Percentiles rank a stretch among this genome's conserved stretches.
phyloP scores from a whole-genome alignment of 2,797 vertebrate species.

The Megalops cyprinoides region DNA sequence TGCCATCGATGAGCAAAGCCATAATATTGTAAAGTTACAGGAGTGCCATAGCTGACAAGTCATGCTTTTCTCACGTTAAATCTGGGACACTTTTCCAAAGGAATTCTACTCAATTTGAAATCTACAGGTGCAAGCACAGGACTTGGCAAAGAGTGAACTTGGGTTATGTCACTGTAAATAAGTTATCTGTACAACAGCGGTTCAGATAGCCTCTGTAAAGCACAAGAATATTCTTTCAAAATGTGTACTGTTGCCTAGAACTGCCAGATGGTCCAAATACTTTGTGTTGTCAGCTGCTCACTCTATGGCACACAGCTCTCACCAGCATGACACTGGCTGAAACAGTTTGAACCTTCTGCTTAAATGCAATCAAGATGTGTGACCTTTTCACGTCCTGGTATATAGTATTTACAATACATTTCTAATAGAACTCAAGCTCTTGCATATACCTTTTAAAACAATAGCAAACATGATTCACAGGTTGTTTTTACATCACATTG shows the following conservation, averaged over 20 bases:
- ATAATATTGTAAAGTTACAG: slow-evolving; percentile 12
- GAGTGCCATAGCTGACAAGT: neutral
- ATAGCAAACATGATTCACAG: slow-evolving; percentile 56
- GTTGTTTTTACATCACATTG: slow-evolving; percentile 58
- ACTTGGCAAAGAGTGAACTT: slow-evolving; percentile 12
- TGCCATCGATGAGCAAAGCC: slow-evolving; percentile 16
- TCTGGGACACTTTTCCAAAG: neutral
- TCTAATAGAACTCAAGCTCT: slow-evolving; percentile 51
- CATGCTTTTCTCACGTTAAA: slow-evolving; percentile 1
- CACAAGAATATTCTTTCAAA: neutral
- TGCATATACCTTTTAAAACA: slow-evolving; percentile 61
- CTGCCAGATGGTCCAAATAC: neutral
- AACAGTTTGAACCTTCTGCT: slow-evolving; percentile 18
- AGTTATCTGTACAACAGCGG: slow-evolving; percentile 48
- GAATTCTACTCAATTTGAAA: neutral
- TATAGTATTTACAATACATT: slow-evolving; percentile 45
- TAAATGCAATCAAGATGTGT: slow-evolving; percentile 46
- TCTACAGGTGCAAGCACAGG: slow-evolving; percentile 9
- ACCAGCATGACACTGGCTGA: slow-evolving; percentile 23
- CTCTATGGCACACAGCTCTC: slow-evolving; percentile 22
- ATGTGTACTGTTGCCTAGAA: slow-evolving; percentile 13
- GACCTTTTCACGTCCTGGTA: slow-evolving; percentile 40
- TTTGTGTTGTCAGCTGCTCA: slow-evolving; percentile 28
- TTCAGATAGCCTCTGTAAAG: slow-evolving; percentile 38
- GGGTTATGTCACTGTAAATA: slow-evolving; percentile 28